Percentiles rank a stretch among this genome's conserved stretches.
Conservation (phyloP, 2,113 vertebrate species). For the Elaphurus davidianus region DNA sequence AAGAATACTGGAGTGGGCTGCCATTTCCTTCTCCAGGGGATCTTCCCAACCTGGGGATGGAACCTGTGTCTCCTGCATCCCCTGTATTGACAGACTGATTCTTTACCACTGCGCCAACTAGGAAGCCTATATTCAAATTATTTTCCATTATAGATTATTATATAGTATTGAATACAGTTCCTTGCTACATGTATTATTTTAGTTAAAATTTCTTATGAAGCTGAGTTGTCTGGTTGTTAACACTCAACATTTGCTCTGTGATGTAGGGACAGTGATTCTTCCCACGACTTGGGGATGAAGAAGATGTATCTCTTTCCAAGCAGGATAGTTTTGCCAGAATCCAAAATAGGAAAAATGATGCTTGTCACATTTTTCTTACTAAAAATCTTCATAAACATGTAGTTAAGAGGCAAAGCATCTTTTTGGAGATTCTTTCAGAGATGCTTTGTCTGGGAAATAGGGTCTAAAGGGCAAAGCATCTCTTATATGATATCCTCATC, state of each 20-base stretch:
- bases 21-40: background rate
- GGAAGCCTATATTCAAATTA: background rate
- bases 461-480: background rate
- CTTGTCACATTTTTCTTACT: background rate
- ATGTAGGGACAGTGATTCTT: background rate
- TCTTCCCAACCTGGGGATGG: background rate
- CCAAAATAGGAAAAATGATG: background rate
- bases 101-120: background rate
- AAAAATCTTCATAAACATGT: conserved; percentile 7
- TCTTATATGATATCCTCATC: background rate
- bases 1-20: background rate
- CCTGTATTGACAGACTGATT: background rate
- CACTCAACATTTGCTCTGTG: background rate
- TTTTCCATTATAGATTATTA: background rate
- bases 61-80: background rate
- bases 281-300: background rate
- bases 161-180: background rate
- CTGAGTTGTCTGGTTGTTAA: background rate
- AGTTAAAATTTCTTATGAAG: background rate
- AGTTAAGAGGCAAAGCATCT: background rate
- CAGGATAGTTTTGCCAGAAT: background rate
- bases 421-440: background rate
- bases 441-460: background rate
- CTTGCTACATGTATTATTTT: background rate
- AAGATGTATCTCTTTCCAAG: background rate